Conservation (phyloP, 2,113 vertebrate genomes). For the Myrmecobius fasciatus region DNA sequence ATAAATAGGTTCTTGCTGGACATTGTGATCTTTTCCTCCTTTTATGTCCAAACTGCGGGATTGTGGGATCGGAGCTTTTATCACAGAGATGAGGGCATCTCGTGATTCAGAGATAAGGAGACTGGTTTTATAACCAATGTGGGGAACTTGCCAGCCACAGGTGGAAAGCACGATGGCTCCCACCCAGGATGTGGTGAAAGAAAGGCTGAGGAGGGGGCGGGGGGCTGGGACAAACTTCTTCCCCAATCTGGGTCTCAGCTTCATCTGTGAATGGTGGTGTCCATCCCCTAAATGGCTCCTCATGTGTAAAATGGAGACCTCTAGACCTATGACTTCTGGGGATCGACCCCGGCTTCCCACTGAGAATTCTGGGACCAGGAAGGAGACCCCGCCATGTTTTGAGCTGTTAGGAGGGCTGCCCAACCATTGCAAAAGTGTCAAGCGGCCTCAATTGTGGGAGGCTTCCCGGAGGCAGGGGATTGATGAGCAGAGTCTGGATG, state of each 20-base stretch:
- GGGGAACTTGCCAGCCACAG: background rate
- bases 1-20: background rate
- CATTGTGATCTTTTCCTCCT: background rate
- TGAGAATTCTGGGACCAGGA: background rate
- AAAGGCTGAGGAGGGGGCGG: background rate
- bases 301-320: background rate
- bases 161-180: background rate
- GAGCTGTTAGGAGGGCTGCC: background rate
- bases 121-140: background rate
- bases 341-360: background rate
- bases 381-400: background rate
- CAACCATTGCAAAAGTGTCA: background rate
- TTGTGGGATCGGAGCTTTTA: background rate
- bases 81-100: background rate
- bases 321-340: background rate
- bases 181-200: background rate
- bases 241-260: background rate
- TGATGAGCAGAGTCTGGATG: background rate
- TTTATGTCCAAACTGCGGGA: background rate
- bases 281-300: background rate
- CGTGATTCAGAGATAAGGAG: background rate
- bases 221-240: background rate
- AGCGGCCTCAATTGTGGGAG: background rate
- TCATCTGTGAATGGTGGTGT: background rate
- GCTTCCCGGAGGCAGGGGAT: background rate